Conservation (phyloP, 2,797 vertebrate species). For the Aulostomus chinensis region DNA sequence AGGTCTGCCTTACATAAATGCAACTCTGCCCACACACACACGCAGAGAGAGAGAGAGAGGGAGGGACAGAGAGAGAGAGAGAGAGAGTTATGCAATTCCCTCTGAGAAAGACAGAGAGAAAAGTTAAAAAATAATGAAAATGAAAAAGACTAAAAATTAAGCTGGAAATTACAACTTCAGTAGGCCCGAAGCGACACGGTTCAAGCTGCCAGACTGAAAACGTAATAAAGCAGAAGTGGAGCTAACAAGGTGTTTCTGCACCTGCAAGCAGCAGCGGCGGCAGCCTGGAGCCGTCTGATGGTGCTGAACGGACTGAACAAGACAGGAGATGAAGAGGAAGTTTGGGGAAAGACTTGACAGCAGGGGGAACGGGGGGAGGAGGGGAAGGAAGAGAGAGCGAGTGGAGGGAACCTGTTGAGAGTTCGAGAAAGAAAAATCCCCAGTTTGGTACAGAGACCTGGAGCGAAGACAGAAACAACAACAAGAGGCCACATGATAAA, state of each 20-base stretch:
- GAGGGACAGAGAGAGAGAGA: conserved; percentile 1
- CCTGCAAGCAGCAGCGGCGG: conserved; percentile 19
- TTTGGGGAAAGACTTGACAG: conserved; percentile 11
- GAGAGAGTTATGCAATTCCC: conserved; percentile 70
- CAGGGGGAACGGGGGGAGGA: too few relatives aligned
- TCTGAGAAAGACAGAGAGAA: conserved; percentile 46
- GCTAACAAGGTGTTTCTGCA: conserved; percentile 39
- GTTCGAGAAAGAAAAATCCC: too few relatives aligned
- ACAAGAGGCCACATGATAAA: too few relatives aligned
- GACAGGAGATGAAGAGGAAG: conserved; percentile 16
- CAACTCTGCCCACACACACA: conserved; percentile 63
- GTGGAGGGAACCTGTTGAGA: not conserved
- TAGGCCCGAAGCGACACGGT: conserved; percentile 24
- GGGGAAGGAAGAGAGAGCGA: too few relatives aligned
- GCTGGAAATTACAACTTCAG: conserved; percentile 31
- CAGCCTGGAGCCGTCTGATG: conserved; percentile 15
- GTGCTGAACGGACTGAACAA: conserved; percentile 17
- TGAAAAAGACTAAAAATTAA: conserved; percentile 45
- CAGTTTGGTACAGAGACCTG: too few relatives aligned
- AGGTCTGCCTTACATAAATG: conserved; percentile 73
- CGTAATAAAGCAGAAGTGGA: conserved; percentile 25
- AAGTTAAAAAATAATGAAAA: too few relatives aligned
- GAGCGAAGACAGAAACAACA: too few relatives aligned
- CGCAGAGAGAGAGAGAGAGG: conserved; percentile 21
- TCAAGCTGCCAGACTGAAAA: conserved; percentile 30